phyloP scores from a whole-genome alignment of 2,113 vertebrate genomes.

The Nesoenas mayeri region DNA sequence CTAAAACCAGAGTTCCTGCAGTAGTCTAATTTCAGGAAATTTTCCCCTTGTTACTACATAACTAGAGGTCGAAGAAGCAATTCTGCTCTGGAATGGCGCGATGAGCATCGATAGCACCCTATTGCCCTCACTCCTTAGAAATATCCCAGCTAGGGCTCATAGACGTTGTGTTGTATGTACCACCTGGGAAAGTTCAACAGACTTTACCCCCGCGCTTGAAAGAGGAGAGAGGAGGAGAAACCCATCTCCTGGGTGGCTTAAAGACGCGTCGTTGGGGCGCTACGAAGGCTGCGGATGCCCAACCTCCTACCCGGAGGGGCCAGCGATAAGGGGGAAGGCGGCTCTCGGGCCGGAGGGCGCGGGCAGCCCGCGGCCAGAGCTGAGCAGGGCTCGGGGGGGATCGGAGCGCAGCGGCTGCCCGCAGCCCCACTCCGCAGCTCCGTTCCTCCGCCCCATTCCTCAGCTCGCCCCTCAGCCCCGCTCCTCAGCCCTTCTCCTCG shows the following conservation, averaged over 20 bases:
- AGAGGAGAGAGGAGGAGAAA: neutral
- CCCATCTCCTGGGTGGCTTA: neutral
- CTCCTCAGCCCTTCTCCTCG: neutral
- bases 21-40: conserved; percentile 83
- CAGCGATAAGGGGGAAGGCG: too few relatives aligned
- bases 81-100: conserved; percentile 46
- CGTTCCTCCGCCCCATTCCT: neutral
- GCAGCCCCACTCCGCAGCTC: neutral
- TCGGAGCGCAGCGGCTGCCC: neutral
- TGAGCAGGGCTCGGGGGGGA: too few relatives aligned
- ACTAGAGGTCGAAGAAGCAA: conserved; percentile 58
- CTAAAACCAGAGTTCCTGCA: conserved; percentile 82
- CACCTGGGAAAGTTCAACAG: neutral
- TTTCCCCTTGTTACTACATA: conserved; percentile 73
- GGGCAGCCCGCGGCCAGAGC: neutral
- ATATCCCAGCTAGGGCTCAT: neutral
- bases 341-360: neutral
- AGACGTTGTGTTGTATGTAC: neutral
- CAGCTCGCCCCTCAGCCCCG: neutral
- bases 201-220: neutral
- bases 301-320: neutral
- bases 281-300: neutral
- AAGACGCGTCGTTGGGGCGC: neutral
- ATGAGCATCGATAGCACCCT: conserved; percentile 22
- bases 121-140: neutral